A percentile compares a stretch with the other conserved stretches of the same genome.
These are phyloP conservation scores for Lasioglossum vierecki DNA, from an alignment of 2,888 invertebrate genomes.

Conservation along the genomic window DNA sequence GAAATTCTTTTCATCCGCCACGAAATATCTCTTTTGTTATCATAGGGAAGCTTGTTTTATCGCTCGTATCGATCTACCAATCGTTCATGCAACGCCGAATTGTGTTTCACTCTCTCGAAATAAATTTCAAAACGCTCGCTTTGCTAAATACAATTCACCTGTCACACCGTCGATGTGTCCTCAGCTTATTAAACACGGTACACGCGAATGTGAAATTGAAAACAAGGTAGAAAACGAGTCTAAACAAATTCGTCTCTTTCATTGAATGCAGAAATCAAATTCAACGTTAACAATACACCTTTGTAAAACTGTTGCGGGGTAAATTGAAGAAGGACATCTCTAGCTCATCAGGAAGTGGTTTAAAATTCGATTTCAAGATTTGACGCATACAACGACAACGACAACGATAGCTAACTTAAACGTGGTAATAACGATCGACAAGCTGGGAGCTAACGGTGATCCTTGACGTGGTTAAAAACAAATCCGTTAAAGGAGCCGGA, in stretches of 20 bases:
- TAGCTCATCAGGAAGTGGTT: too few species aligned
- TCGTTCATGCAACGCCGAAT: slow-evolving; percentile 1
- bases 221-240: not conserved
- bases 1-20: slow-evolving; percentile 41
- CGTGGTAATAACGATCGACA: not conserved
- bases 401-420: too few species aligned
- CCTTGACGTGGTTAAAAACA: not conserved
- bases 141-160: not conserved
- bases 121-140: slow-evolving; percentile 22
- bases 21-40: slow-evolving; percentile 6
- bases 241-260: not conserved
- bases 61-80: slow-evolving; percentile 1
- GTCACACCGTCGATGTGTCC: not conserved
- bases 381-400: too few species aligned
- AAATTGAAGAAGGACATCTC: too few species aligned
- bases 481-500: slow-evolving; percentile 12
- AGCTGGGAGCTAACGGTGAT: not conserved
- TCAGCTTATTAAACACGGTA: not conserved
- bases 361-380: too few species aligned
- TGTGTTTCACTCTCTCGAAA: slow-evolving; percentile 8
- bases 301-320: too few species aligned
- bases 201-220: not conserved
- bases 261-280: not conserved
- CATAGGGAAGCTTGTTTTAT: slow-evolving; percentile 12
- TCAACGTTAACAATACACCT: too few species aligned